These are phyloP conservation scores for Notothenia rossii DNA, from an alignment of 2,113 vertebrate genomes.

Conservation along the genomic window DNA sequence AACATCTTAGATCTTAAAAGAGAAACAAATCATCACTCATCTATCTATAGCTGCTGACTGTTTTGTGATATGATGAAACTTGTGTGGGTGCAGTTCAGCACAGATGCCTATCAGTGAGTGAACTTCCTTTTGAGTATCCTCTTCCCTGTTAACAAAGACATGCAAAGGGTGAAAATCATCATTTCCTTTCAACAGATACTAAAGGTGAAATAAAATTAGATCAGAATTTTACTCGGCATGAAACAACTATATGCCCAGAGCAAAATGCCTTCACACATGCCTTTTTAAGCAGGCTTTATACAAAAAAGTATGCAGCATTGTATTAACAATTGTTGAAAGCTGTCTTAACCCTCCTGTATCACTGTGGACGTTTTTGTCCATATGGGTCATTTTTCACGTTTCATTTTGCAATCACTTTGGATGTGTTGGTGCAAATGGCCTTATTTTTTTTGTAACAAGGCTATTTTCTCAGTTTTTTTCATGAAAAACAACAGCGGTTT, in stretches of 20 bases:
- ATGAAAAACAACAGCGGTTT: no score
- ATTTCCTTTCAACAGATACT: not conserved
- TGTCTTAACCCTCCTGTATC: not conserved
- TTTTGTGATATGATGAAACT: conserved; percentile 9
- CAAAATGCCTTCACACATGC: not conserved
- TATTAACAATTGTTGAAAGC: conserved; percentile 14
- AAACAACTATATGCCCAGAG: not conserved
- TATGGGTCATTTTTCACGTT: no score
- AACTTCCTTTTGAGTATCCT: conserved; percentile 18
- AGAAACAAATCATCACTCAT: not conserved
- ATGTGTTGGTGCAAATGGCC: no score
- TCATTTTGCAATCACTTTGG: no score
- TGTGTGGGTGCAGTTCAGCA: conserved; percentile 3
- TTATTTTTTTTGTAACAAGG: no score
- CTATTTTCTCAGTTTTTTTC: no score
- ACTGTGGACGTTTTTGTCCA: no score
- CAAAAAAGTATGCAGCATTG: conserved; percentile 9
- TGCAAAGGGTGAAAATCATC: not conserved
- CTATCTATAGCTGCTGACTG: not conserved
- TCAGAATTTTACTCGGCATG: not conserved
- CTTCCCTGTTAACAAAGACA: conserved; percentile 8
- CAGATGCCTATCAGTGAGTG: conserved; percentile 4
- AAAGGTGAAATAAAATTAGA: not conserved
- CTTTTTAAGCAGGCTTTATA: not conserved
- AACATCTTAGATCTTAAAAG: not conserved